phyloP scores from a whole-genome alignment of 2,888 invertebrate species.

The Cryptus viduatorius region DNA sequence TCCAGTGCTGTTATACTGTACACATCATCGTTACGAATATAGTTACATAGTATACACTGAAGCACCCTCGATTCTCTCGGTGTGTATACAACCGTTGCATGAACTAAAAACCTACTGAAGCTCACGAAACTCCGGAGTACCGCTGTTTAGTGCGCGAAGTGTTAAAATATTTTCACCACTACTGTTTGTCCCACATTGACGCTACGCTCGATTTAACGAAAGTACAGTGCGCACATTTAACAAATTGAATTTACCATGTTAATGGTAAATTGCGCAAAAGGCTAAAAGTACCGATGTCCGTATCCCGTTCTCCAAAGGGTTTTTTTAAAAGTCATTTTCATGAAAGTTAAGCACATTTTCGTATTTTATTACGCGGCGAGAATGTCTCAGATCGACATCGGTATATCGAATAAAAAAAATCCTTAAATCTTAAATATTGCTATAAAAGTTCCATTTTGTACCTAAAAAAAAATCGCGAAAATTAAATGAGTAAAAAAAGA shows the following conservation, averaged over 20 bases:
- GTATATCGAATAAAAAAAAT: not conserved
- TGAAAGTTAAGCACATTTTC: no score
- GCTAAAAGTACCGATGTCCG: not conserved
- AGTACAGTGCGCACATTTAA: not conserved
- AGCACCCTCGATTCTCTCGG: constrained; percentile 43
- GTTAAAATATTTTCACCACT: constrained; percentile 13
- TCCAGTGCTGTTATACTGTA: not conserved
- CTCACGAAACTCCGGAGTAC: constrained; percentile 22
- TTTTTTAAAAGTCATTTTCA: not conserved
- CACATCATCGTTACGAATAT: constrained; percentile 4
- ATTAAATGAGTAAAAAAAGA: not conserved
- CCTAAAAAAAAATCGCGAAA: not conserved
- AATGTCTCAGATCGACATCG: no score
- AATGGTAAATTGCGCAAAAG: not conserved
- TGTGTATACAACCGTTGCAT: constrained; percentile 4
- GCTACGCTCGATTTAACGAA: not conserved
- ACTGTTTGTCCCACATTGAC: not conserved
- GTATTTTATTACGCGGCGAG: no score
- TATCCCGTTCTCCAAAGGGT: not conserved
- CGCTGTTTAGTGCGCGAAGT: constrained; percentile 21
- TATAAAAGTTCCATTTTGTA: no score
- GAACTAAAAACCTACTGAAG: constrained; percentile 41
- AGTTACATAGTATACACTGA: constrained; percentile 13
- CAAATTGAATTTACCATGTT: not conserved
- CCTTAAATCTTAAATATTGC: not conserved